Conservation (phyloP, 2,888 invertebrate species). For the Scaptomyza tumidula region DNA sequence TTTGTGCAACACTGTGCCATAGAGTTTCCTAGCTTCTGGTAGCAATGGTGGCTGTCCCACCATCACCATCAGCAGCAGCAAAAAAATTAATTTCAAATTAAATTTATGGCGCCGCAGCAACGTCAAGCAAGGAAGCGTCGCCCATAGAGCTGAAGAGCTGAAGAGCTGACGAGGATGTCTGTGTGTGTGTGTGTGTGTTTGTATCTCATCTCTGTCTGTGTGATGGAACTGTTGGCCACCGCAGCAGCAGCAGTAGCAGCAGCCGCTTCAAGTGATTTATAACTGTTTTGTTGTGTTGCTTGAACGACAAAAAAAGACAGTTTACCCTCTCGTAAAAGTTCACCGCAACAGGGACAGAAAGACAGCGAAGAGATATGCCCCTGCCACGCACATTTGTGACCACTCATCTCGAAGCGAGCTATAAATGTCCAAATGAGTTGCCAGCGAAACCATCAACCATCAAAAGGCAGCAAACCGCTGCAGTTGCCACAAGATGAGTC, state of each 20-base stretch:
- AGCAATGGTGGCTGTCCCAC: conserved; percentile 25
- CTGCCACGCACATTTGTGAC: conserved; percentile 67
- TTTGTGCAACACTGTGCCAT: conserved; percentile 61
- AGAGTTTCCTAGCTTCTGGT: conserved; percentile 36
- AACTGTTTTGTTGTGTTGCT: conserved; percentile 55
- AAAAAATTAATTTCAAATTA: conserved; percentile 80
- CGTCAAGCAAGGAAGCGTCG: conserved; percentile 73
- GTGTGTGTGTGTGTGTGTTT: neutral
- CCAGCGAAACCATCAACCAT: conserved; percentile 66
- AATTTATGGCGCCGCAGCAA: conserved; percentile 76
- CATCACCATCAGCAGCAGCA: conserved; percentile 53
- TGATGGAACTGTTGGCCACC: conserved; percentile 42
- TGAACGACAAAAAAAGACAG: conserved; percentile 30
- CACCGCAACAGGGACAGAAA: conserved; percentile 32
- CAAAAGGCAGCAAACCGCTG: conserved; percentile 16
- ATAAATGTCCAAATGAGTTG: conserved; percentile 82
- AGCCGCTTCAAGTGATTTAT: conserved; percentile 72
- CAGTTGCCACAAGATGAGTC: conserved; percentile 1
- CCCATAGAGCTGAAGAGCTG: conserved; percentile 21
- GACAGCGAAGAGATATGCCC: conserved; percentile 18
- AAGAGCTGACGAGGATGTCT: conserved; percentile 9
- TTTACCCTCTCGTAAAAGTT: conserved; percentile 63
- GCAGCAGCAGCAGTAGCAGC: conserved; percentile 3
- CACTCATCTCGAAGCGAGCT: conserved; percentile 75
- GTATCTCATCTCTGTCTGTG: neutral